These are phyloP conservation scores for Gymnothorax javanicus DNA, from an alignment of 2,797 vertebrate species.

Conservation along the genomic window DNA sequence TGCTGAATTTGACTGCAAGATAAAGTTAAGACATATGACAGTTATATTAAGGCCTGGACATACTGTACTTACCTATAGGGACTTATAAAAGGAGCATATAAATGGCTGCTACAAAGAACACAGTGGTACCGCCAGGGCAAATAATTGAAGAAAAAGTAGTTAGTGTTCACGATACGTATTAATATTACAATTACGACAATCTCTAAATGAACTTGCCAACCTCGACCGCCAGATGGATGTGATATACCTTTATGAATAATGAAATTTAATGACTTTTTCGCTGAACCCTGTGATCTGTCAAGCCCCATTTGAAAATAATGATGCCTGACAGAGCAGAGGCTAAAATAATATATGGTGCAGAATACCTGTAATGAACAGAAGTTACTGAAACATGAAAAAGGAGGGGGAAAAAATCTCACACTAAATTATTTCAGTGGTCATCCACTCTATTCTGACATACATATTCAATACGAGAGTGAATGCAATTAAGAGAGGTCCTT, in stretches of 20 bases:
- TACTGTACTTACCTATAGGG: neutral
- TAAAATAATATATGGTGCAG: slow-evolving; percentile 48
- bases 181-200: slow-evolving; percentile 37
- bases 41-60: neutral
- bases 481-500: slow-evolving; percentile 70
- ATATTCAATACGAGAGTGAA: slow-evolving; percentile 65
- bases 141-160: slow-evolving; percentile 19
- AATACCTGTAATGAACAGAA: slow-evolving; percentile 56
- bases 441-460: slow-evolving; percentile 62
- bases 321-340: slow-evolving; percentile 42
- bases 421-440: slow-evolving; percentile 69
- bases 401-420: slow-evolving; percentile 53
- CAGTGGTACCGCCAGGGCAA: slow-evolving; percentile 15
- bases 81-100: neutral
- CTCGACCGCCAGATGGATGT: slow-evolving; percentile 45
- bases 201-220: slow-evolving; percentile 34
- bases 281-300: slow-evolving; percentile 50
- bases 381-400: slow-evolving; percentile 59
- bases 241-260: slow-evolving; percentile 44
- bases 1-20: neutral
- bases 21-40: neutral
- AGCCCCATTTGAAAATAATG: slow-evolving; percentile 53
- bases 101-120: neutral
- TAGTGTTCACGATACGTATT: slow-evolving; percentile 33
- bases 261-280: slow-evolving; percentile 48